These are phyloP conservation scores for Plagodis pulveraria DNA, from an alignment of 2,888 invertebrate species.

Conservation along the genomic window DNA sequence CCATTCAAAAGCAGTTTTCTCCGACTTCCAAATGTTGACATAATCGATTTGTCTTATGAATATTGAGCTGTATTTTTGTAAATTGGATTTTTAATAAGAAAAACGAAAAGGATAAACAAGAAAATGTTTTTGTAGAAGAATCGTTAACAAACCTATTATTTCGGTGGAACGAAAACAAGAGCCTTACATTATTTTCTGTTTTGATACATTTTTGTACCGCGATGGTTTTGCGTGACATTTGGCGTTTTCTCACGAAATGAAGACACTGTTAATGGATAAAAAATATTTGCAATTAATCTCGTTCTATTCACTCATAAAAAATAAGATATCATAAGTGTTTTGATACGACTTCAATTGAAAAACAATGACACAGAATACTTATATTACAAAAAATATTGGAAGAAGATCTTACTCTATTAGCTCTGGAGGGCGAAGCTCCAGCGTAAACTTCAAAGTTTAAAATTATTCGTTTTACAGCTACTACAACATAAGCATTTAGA, in stretches of 20 bases:
- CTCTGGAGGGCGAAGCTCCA: too few relatives aligned
- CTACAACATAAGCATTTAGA: too few relatives aligned
- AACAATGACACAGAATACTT: too few relatives aligned
- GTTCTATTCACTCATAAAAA: too few relatives aligned
- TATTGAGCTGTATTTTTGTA: conserved; percentile 21
- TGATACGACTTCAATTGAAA: too few relatives aligned
- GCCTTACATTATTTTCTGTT: conserved; percentile 1
- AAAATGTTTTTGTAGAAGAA: conserved; percentile 3
- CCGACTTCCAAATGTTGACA: conserved; percentile 31
- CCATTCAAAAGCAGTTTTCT: conserved; percentile 34
- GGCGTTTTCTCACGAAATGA: conserved; percentile 5
- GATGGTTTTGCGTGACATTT: conserved; percentile 10
- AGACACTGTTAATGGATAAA: not conserved
- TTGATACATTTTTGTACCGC: conserved; percentile 3
- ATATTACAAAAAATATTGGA: too few relatives aligned
- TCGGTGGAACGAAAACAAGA: conserved; percentile 4
- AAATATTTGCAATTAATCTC: too few relatives aligned
- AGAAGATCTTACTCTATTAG: too few relatives aligned
- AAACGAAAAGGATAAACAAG: conserved; percentile 7
- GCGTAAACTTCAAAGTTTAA: too few relatives aligned
- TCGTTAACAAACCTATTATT: conserved; percentile 4
- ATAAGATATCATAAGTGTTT: too few relatives aligned
- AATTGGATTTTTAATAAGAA: conserved; percentile 35
- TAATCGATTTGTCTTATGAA: conserved; percentile 39
- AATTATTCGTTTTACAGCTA: too few relatives aligned